phyloP scores from a whole-genome alignment of 2,888 invertebrate genomes.

The Alviniconcha strummeri region DNA sequence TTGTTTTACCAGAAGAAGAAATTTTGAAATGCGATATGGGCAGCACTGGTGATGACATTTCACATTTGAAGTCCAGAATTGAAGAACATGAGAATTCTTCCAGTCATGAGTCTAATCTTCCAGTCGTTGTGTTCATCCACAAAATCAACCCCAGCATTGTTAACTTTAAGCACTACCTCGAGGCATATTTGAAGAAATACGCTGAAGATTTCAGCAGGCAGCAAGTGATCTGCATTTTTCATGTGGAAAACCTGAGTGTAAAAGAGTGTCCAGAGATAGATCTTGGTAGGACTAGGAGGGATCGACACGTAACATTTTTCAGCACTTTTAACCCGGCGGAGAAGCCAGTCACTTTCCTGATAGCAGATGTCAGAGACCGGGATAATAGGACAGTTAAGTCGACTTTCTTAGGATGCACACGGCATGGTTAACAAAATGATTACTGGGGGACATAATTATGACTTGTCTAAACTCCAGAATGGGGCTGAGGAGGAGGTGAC shows the following conservation, averaged over 20 bases:
- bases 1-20: too few species aligned
- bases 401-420: too few species aligned
- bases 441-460: too few species aligned
- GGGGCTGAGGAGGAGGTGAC: too few species aligned
- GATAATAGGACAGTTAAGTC: not conserved
- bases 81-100: too few species aligned
- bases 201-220: not conserved
- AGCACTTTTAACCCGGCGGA: slow-evolving; percentile 16
- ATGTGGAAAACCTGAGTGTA: not conserved
- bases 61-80: too few species aligned
- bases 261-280: not conserved
- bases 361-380: not conserved
- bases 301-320: not conserved
- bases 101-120: not conserved
- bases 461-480: too few species aligned
- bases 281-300: not conserved
- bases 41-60: not conserved
- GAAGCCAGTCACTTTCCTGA: not conserved
- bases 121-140: slow-evolving; percentile 13
- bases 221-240: slow-evolving; percentile 1
- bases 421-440: too few species aligned
- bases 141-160: slow-evolving; percentile 1
- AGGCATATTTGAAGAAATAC: slow-evolving; percentile 18
- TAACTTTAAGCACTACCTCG: slow-evolving; percentile 5
- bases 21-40: too few species aligned